These are phyloP conservation scores for Lepidochitona cinerea DNA, from an alignment of 2,888 invertebrate genomes.

Conservation along the genomic window DNA sequence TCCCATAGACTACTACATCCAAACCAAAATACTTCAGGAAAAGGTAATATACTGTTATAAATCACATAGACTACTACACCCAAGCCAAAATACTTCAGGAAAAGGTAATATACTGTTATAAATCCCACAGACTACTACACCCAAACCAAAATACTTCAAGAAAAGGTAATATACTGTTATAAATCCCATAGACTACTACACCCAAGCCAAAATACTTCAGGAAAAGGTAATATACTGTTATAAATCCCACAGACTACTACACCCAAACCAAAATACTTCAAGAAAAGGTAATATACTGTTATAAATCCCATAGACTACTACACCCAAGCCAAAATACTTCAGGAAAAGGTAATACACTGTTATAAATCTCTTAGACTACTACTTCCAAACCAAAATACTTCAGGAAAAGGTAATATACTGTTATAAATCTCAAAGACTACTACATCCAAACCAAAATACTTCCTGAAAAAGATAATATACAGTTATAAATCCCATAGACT, in stretches of 20 bases:
- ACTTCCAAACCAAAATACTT: slow-evolving; percentile 62
- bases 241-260: slow-evolving; percentile 57
- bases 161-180: slow-evolving; percentile 58
- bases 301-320: slow-evolving; percentile 57
- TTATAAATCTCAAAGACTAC: slow-evolving; percentile 53
- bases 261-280: slow-evolving; percentile 64
- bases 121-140: slow-evolving; percentile 62
- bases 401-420: slow-evolving; percentile 64
- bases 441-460: slow-evolving; percentile 64
- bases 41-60: slow-evolving; percentile 54
- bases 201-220: slow-evolving; percentile 62
- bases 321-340: slow-evolving; percentile 62
- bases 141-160: slow-evolving; percentile 62
- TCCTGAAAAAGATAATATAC: slow-evolving; percentile 63
- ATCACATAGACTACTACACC: slow-evolving; percentile 61
- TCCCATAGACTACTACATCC: slow-evolving; percentile 61
- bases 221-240: slow-evolving; percentile 61
- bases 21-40: slow-evolving; percentile 64
- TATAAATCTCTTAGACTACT: slow-evolving; percentile 53
- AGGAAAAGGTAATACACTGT: slow-evolving; percentile 64
- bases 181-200: slow-evolving; percentile 60
- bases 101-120: slow-evolving; percentile 54
- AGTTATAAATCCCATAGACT: slow-evolving; percentile 59
- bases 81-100: slow-evolving; percentile 64
- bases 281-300: slow-evolving; percentile 61